Percentiles rank a stretch among this genome's conserved stretches.
Conservation (phyloP, 2,888 invertebrate genomes). For the Ephialtes manifestator region DNA sequence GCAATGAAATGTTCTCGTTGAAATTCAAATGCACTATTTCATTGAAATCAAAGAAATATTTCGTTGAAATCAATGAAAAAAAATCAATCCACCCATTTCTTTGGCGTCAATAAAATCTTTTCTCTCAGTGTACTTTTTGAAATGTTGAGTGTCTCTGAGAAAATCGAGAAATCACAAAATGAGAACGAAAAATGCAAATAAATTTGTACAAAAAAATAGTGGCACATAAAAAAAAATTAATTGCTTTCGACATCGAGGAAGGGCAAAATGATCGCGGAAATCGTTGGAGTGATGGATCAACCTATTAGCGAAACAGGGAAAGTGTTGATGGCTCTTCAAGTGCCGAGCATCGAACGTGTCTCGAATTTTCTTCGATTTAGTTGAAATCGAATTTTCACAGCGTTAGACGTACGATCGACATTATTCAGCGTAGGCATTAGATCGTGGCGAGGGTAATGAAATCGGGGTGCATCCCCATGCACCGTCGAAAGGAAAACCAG, state of each 20-base stretch:
- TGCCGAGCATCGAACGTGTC: constrained; percentile 60
- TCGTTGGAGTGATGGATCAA: constrained; percentile 13
- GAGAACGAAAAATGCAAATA: too few species aligned
- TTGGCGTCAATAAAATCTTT: too few species aligned
- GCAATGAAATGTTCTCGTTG: too few species aligned
- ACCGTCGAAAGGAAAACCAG: constrained; percentile 59
- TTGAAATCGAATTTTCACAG: constrained; percentile 65
- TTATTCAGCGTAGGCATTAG: not conserved
- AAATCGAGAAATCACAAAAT: too few species aligned
- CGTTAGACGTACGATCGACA: constrained; percentile 30
- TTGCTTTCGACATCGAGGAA: not conserved
- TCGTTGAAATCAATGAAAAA: too few species aligned
- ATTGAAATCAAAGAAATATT: too few species aligned
- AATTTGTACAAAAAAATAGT: too few species aligned
- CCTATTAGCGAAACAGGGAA: constrained; percentile 61
- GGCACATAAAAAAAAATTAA: not conserved
- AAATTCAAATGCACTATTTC: too few species aligned
- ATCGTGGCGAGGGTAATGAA: constrained; percentile 21
- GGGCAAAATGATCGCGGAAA: constrained; percentile 1
- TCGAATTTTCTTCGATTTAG: constrained; percentile 65
- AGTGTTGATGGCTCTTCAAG: constrained; percentile 57
- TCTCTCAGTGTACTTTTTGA: too few species aligned
- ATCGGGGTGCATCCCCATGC: constrained; percentile 34
- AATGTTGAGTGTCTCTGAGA: too few species aligned
- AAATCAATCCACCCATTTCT: too few species aligned